Conservation (phyloP, 2,888 invertebrate species). For the Melinaea marsaeus region DNA sequence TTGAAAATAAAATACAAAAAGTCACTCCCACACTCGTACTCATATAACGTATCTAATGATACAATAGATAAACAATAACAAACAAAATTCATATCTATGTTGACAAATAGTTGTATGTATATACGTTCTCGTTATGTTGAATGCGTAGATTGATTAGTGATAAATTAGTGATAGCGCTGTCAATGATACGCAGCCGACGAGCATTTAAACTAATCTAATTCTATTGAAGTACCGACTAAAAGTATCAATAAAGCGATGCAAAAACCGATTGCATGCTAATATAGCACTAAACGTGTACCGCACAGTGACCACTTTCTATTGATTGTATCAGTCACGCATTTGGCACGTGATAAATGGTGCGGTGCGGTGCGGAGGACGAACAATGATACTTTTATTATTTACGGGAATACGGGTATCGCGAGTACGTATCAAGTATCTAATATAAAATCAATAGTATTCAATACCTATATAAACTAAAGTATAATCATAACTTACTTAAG, state of each 20-base stretch:
- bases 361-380: background rate
- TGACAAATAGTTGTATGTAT: too few species aligned
- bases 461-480: too few species aligned
- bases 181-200: background rate
- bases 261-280: background rate
- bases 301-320: background rate
- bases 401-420: background rate
- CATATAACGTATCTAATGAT: too few species aligned
- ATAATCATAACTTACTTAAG: too few species aligned
- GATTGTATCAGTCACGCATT: background rate
- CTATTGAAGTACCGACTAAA: background rate
- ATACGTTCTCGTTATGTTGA: too few species aligned
- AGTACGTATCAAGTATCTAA: background rate
- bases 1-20: too few species aligned
- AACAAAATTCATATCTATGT: too few species aligned
- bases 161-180: background rate
- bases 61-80: too few species aligned
- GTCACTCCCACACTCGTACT: too few species aligned
- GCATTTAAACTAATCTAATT: background rate
- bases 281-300: background rate
- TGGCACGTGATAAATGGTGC: background rate
- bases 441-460: too few species aligned
- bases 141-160: background rate
- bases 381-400: constrained; percentile 7
- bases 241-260: constrained; percentile 5